phyloP scores from a whole-genome alignment of 2,888 invertebrate genomes.

The Perdita meconis region DNA sequence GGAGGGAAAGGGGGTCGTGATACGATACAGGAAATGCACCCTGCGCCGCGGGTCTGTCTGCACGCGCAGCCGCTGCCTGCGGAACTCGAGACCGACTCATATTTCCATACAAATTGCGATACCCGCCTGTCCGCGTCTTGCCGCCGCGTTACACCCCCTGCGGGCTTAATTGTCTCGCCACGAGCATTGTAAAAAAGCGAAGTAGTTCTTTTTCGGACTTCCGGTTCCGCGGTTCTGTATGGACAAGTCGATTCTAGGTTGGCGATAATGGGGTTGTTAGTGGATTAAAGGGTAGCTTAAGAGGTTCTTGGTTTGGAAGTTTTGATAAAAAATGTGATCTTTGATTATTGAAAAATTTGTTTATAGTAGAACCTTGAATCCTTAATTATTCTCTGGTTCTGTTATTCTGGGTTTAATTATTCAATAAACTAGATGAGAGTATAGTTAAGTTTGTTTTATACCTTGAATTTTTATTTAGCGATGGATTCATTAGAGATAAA shows the following conservation, averaged over 20 bases:
- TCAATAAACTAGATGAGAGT: no score
- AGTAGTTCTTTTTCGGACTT: neutral
- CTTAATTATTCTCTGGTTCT: no score
- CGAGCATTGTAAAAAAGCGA: constrained; percentile 24
- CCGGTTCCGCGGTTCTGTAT: neutral
- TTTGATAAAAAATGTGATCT: no score
- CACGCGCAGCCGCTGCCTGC: constrained; percentile 34
- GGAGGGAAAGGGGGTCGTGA: constrained; percentile 21
- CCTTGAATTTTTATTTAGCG: no score
- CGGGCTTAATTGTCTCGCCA: constrained; percentile 44
- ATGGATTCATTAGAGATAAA: no score
- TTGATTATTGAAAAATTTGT: no score
- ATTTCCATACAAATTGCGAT: constrained; percentile 66
- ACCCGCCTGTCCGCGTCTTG: constrained; percentile 49
- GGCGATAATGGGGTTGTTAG: no score
- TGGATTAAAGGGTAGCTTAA: no score
- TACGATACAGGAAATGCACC: constrained; percentile 64
- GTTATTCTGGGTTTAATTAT: no score
- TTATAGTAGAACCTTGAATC: no score
- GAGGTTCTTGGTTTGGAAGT: no score
- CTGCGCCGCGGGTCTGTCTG: constrained; percentile 40
- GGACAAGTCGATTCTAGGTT: neutral
- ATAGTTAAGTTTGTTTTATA: no score
- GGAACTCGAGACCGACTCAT: constrained; percentile 47
- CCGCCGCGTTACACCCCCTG: neutral